Evolutionary conservation across 2,113 vertebrate genomes (phyloP).

Genomic region (Notarius lentiginosus): DNA sequence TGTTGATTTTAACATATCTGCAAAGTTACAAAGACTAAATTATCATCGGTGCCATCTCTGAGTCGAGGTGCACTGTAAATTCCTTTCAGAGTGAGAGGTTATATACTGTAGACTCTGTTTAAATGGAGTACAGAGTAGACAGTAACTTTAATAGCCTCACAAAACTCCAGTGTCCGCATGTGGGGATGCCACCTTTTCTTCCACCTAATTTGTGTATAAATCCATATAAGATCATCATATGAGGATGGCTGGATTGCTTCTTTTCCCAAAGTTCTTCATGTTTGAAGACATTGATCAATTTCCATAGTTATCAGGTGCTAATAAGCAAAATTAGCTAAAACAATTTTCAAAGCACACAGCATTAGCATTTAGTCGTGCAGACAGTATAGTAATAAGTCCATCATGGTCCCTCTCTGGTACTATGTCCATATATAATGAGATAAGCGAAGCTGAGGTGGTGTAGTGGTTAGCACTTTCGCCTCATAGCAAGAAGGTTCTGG

Average conservation of each 20-base stretch:
- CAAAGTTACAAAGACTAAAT: neutral
- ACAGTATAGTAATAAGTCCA: slow-evolving; percentile 3
- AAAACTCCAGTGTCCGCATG: neutral
- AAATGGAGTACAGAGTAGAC: slow-evolving; percentile 3
- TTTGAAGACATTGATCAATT: neutral
- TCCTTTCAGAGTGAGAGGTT: neutral
- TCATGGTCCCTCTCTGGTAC: neutral
- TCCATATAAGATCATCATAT: neutral
- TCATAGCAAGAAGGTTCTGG: no score
- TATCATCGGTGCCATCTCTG: neutral
- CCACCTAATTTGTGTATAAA: neutral
- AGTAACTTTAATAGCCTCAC: slow-evolving; percentile 3
- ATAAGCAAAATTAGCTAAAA: neutral
- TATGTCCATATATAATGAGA: slow-evolving; percentile 30
- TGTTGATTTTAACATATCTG: slow-evolving; percentile 1
- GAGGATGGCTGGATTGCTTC: neutral
- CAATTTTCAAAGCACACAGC: neutral
- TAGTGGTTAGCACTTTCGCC: no score
- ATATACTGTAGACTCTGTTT: neutral
- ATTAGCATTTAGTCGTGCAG: neutral
- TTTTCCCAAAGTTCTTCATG: neutral
- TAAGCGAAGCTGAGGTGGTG: no score
- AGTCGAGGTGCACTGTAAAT: neutral
- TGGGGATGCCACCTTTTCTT: neutral
- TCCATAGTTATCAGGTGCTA: neutral